Base-by-base conservation (phyloP, 2,797 vertebrate species). In the Oreochromis grahami region DNA sequence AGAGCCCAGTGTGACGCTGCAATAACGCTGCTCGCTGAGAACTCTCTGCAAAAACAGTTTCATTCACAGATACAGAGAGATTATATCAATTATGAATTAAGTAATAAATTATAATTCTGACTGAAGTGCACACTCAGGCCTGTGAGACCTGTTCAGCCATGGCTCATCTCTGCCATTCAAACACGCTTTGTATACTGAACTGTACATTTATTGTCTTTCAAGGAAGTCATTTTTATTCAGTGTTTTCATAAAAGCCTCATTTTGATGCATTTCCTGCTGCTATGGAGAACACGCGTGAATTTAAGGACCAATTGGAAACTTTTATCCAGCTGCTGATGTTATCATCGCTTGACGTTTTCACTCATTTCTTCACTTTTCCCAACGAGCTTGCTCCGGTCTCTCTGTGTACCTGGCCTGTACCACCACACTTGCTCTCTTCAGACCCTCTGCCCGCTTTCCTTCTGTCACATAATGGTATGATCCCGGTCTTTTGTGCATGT, bases 161-260 rank as follows among this genome's bases (percentile, higher is more conserved):
- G n/a, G 11, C 24, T 55, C 52, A 7, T 55, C 52, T 0, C 52
- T 55, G 52, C 21, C 52, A 1, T 0, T 55, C 52, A 14, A 13
- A 13, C 52, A 24, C 51, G 24, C n/a, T 52, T 1, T 2, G 0
- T 52, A 0, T 7, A 1, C 51, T 53, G n/a, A 52, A 52, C 51
- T 7, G 8, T 36, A 9, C 36, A 4, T 36, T 36, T 36, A 36
- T 36, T 36, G 8, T 36, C 21, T 14, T 2, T 2, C 17, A 26
- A 14, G 21, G 21, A 26, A 0, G 53, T 8, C 13, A 0, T 8
- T 0, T 29, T 29, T 26, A 55, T 29, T 29, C 53, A 15, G 53
- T 29, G 24, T 56, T 56, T 29, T 56, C 55, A 9, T 56, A 0
- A 56, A 56, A 56, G 55, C 55, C 8, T 29, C 8, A 2, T 56